A percentile compares a stretch with the other conserved stretches of the same genome.
Conservation (phyloP, 2,113 vertebrate species). For the Stigmatopora argus region DNA sequence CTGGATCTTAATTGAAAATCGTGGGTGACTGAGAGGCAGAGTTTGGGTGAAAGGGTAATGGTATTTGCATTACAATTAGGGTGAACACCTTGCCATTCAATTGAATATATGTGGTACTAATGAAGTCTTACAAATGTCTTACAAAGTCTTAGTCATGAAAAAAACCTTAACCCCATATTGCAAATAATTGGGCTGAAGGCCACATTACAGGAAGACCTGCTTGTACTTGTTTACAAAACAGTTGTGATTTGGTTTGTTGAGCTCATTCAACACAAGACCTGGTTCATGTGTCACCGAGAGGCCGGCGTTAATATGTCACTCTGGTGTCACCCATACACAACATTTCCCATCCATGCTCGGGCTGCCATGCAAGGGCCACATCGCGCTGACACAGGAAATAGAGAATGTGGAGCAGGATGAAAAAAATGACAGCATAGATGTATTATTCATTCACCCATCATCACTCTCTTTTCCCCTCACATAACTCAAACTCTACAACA, state of each 20-base stretch:
- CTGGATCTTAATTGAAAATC: slow-evolving; percentile 73
- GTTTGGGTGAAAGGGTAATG: neutral
- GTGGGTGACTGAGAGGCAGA: slow-evolving; percentile 14
- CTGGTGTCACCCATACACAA: slow-evolving; percentile 48
- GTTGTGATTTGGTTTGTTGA: slow-evolving; percentile 47
- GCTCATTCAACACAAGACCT: slow-evolving; percentile 31
- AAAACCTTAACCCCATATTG: neutral
- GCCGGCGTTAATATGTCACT: slow-evolving; percentile 38
- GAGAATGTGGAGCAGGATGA: slow-evolving; percentile 43
- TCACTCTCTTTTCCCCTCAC: slow-evolving; percentile 45
- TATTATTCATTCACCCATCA: slow-evolving; percentile 68
- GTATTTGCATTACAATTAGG: slow-evolving; percentile 46
- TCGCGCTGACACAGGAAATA: slow-evolving; percentile 38
- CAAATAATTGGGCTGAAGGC: no score
- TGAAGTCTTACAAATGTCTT: neutral
- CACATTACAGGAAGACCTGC: slow-evolving; percentile 5
- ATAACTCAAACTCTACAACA: slow-evolving; percentile 29
- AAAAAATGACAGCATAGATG: slow-evolving; percentile 57
- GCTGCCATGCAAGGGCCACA: slow-evolving; percentile 35
- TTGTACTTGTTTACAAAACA: slow-evolving; percentile 43
- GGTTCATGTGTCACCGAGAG: slow-evolving; percentile 31
- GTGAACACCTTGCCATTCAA: slow-evolving; percentile 28
- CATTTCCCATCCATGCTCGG: slow-evolving; percentile 50
- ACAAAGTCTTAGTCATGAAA: slow-evolving; percentile 1
- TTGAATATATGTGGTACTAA: slow-evolving; percentile 6